These are phyloP conservation scores for Solea solea DNA, from an alignment of 2,113 vertebrate genomes.

Conservation along the genomic window DNA sequence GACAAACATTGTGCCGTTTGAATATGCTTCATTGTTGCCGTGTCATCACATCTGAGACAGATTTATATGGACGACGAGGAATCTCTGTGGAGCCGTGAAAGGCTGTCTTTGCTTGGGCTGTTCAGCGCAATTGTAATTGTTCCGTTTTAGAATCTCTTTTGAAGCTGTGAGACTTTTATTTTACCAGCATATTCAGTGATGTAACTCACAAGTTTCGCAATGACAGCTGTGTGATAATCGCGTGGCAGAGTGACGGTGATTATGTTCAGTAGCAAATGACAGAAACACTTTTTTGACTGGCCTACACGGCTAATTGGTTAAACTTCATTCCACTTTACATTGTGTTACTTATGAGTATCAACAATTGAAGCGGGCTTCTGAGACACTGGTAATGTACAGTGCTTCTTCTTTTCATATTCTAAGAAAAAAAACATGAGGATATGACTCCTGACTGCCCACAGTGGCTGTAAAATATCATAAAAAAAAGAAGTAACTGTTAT, in stretches of 20 bases:
- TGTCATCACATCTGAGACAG: conserved; percentile 16
- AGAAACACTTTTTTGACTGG: conserved; percentile 28
- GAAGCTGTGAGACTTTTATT: conserved; percentile 39
- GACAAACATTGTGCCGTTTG: background rate
- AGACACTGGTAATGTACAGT: conserved; percentile 4
- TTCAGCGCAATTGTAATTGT: conserved; percentile 28
- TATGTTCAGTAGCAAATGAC: conserved; percentile 21
- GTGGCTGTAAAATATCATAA: too few relatives aligned
- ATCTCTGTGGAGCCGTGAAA: background rate
- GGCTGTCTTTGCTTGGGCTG: conserved; percentile 26
- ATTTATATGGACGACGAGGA: background rate
- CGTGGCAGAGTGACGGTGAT: conserved; percentile 36
- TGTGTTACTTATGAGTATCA: conserved; percentile 25
- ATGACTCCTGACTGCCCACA: too few relatives aligned
- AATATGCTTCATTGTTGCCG: background rate
- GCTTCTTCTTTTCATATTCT: conserved; percentile 12
- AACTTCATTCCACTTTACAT: conserved; percentile 24
- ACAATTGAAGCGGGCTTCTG: conserved; percentile 7
- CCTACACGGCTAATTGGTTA: conserved; percentile 16
- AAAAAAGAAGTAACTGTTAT: too few relatives aligned
- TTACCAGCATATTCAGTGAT: conserved; percentile 7
- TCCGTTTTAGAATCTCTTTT: conserved; percentile 23
- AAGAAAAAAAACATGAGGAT: too few relatives aligned
- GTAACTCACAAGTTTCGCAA: conserved; percentile 26
- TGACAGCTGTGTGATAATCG: conserved; percentile 46